These are phyloP conservation scores for Perca flavescens DNA, from an alignment of 2,113 vertebrate genomes.

Conservation along the genomic window DNA sequence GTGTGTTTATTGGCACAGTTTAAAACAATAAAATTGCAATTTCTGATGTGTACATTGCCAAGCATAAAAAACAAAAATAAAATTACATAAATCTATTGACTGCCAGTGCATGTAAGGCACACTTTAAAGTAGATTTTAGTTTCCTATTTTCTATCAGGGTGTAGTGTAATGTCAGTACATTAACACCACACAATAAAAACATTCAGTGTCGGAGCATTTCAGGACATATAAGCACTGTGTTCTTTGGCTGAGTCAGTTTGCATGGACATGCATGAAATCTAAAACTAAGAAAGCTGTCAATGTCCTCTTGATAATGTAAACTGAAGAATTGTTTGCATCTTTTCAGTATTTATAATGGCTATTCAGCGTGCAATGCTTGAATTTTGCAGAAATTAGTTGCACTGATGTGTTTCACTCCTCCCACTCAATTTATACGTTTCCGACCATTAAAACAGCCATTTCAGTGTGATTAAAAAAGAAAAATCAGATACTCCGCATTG, in stretches of 20 bases:
- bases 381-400: not conserved
- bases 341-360: not conserved
- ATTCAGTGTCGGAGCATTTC: not conserved
- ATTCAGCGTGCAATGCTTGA: not conserved
- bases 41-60: constrained; percentile 10
- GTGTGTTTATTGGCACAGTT: constrained; percentile 52
- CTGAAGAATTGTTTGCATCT: not conserved
- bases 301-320: not conserved
- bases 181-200: constrained; percentile 20
- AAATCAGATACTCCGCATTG: not conserved
- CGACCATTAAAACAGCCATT: constrained; percentile 9
- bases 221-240: not conserved
- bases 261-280: not conserved
- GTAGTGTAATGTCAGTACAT: constrained; percentile 16
- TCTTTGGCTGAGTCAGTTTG: constrained; percentile 51
- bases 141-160: not conserved
- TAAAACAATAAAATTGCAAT: not conserved
- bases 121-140: not conserved
- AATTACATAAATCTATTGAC: not conserved
- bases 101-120: constrained; percentile 53
- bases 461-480: not conserved
- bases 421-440: not conserved
- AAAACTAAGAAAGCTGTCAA: not conserved
- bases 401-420: not conserved
- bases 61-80: constrained; percentile 4